Conservation (phyloP, 2,888 invertebrate genomes). For the Acanthosepion lycidas region DNA sequence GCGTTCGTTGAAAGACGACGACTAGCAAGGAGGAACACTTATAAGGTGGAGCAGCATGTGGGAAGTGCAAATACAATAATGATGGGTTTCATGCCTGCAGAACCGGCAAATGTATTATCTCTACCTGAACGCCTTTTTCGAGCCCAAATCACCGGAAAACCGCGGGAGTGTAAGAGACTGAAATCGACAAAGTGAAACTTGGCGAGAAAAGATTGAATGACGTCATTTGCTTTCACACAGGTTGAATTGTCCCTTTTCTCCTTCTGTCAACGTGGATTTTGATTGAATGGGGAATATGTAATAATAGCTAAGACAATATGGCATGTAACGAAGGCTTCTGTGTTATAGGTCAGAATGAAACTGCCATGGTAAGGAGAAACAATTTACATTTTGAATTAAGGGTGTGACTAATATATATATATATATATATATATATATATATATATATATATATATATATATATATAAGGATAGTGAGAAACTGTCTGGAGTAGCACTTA, state of each 20-base stretch:
- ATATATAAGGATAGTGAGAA: too few relatives aligned
- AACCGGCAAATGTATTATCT: not conserved
- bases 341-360: too few relatives aligned
- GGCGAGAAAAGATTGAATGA: not conserved
- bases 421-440: too few relatives aligned
- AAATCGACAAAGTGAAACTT: not conserved
- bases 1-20: not conserved
- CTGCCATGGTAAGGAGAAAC: too few relatives aligned
- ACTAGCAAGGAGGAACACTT: not conserved
- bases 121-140: not conserved
- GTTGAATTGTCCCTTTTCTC: not conserved
- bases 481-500: too few relatives aligned
- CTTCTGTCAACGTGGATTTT: not conserved
- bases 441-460: too few relatives aligned
- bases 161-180: not conserved
- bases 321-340: too few relatives aligned
- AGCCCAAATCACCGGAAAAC: not conserved
- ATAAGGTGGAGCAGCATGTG: not conserved
- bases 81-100: conserved; percentile 11
- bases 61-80: not conserved
- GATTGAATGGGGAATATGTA: too few relatives aligned
- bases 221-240: not conserved
- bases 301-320: too few relatives aligned
- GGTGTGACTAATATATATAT: too few relatives aligned
- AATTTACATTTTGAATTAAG: too few relatives aligned